Base-by-base conservation (phyloP, 2,113 vertebrate species). In the Mustelus asterias region DNA sequence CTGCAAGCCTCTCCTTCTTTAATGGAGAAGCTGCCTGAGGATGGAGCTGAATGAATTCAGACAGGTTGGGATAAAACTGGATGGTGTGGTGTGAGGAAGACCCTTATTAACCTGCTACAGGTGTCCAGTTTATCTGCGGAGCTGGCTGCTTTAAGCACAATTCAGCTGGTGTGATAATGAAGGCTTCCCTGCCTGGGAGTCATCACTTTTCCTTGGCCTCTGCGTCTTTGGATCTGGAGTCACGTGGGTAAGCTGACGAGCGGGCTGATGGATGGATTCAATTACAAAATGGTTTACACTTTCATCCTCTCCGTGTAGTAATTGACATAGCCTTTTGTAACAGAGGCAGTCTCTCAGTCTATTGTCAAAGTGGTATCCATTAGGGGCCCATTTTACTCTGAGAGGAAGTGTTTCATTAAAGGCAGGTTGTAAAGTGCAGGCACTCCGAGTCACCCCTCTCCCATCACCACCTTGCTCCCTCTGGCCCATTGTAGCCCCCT, bases 331-430 rank as follows among this genome's bases (percentile, higher is more conserved):
- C 69, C 41, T 95, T 72, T 95, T 72, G 41, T 95, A 72, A 14
- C 11, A 72, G 94, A 72, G 94, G 22, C 22, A 14, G 69, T 33
- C 41, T 95, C 67, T 72, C 94, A 95, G 37, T 44, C 94, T 18
- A 33, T 48, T 72, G 41, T 95, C 44, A 95, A 95, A 72, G 94
- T 72, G 67, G 41, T 41, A 95, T 95, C 67, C 67, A 95, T 54
- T 48, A 95, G 69, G 67, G 67, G 69, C 67, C 41, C 69, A 95
- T 54, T 95, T 95, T 48, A 54, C 89, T 26, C 70, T 48, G 69
- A 54, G 94, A 95, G 94, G 94, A 95, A 95, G 6, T 76, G 44
- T 70, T 95, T 72, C 67, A 95, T 95, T 95, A 72, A 95, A 72
- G 26, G 41, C 29, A 54, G 67, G 37, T 72, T 95, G 41, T 95